phyloP scores from a whole-genome alignment of 2,797 vertebrate species.

The Garrulus glandarius region DNA sequence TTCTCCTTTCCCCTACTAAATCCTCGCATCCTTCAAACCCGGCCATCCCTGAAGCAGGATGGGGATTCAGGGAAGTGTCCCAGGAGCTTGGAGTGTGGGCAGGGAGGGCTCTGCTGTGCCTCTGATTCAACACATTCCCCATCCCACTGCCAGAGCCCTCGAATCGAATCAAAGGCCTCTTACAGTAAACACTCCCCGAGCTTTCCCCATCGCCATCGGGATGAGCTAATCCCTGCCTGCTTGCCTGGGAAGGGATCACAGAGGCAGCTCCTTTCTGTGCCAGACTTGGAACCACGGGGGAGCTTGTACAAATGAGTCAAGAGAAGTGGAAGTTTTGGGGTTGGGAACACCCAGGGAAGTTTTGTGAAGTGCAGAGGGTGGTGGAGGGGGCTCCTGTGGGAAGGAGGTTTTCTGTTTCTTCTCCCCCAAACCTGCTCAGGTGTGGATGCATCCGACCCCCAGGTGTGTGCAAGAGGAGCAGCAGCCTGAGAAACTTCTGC shows the following conservation, averaged over 20 bases:
- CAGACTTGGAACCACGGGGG: accelerated
- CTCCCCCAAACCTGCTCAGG: not conserved
- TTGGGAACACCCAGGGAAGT: not conserved
- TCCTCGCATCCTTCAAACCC: not conserved
- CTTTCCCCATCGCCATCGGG: not conserved
- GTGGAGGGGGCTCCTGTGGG: not conserved
- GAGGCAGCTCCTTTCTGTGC: not conserved
- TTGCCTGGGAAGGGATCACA: not conserved
- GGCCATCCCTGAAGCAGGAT: accelerated
- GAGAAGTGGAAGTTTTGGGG: not conserved
- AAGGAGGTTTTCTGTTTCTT: not conserved
- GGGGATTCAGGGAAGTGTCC: not conserved
- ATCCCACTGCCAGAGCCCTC: not conserved
- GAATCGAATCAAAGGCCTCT: not conserved
- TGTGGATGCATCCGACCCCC: accelerated
- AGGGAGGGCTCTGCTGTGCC: not conserved
- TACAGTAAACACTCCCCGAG: not conserved
- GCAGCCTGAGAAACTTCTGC: not conserved
- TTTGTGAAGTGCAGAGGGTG: not conserved
- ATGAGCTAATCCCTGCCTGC: not conserved
- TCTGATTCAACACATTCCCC: not conserved
- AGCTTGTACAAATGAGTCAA: not conserved
- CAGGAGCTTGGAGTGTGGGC: accelerated
- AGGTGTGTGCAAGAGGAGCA: not conserved
- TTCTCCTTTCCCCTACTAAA: accelerated